These are phyloP conservation scores for Meloidogyne floridensis DNA, from an alignment of 1,140 invertebrate genomes.

Conservation along the genomic window DNA sequence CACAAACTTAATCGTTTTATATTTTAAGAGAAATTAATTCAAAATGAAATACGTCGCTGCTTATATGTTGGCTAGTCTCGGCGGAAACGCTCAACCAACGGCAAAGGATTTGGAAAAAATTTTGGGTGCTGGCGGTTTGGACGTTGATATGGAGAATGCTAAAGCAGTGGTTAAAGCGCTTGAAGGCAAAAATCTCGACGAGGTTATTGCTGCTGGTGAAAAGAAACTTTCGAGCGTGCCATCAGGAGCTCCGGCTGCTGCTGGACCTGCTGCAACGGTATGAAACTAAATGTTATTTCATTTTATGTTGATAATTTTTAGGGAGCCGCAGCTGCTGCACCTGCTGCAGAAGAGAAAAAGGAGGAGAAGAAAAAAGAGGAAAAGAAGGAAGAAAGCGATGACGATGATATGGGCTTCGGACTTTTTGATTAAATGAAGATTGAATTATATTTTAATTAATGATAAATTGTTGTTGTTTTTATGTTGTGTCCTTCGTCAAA, in stretches of 20 bases:
- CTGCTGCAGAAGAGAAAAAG: constrained; percentile 17
- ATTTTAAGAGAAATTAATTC: not conserved
- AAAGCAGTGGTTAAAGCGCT: constrained; percentile 59
- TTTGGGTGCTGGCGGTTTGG: constrained; percentile 64
- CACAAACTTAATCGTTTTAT: too few relatives aligned
- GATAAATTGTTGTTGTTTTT: not conserved
- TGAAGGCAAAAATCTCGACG: constrained; percentile 56
- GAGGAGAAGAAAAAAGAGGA: constrained; percentile 74
- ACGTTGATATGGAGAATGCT: constrained; percentile 60
- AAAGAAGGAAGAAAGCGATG: constrained; percentile 74
- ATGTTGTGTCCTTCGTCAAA: too few relatives aligned
- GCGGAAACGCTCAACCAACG: constrained; percentile 67
- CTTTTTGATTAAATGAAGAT: constrained; percentile 34
- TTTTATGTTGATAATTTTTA: not conserved
- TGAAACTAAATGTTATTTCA: not conserved
- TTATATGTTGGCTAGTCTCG: constrained; percentile 69
- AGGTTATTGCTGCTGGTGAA: constrained; percentile 55
- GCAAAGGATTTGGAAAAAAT: constrained; percentile 68
- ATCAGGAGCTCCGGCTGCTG: constrained; percentile 53
- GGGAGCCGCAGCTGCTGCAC: constrained; percentile 48
- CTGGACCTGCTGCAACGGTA: constrained; percentile 29
- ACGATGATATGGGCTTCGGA: constrained; percentile 83
- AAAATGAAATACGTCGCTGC: constrained; percentile 71
- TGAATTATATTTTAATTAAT: not conserved
- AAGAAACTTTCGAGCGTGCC: constrained; percentile 61